These are phyloP conservation scores for Bursaphelenchus okinawaensis DNA, from an alignment of 2,888 invertebrate species.

Conservation along the genomic window DNA sequence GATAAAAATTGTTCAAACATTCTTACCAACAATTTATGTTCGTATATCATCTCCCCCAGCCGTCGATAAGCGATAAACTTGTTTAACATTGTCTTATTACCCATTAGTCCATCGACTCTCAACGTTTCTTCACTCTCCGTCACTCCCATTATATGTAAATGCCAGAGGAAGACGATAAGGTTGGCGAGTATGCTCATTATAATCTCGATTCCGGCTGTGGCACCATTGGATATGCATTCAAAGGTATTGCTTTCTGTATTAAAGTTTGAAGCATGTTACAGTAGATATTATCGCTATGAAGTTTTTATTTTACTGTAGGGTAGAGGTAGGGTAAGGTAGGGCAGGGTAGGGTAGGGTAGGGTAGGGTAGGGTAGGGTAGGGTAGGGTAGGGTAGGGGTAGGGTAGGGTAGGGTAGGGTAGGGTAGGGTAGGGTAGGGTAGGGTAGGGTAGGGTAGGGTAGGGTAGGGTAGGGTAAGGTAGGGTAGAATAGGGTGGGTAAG, in stretches of 20 bases:
- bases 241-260: constrained; percentile 73
- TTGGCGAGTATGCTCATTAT: constrained; percentile 83
- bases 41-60: constrained; percentile 41
- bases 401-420: too few species aligned
- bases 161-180: constrained; percentile 77
- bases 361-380: too few species aligned
- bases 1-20: too few species aligned
- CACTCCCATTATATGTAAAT: constrained; percentile 73
- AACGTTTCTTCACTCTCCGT: constrained; percentile 42
- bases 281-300: too few species aligned
- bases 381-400: too few species aligned
- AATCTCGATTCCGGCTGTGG: constrained; percentile 73
- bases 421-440: too few species aligned
- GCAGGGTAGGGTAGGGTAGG: too few species aligned
- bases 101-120: constrained; percentile 53
- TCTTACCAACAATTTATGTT: constrained; percentile 27
- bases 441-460: too few species aligned
- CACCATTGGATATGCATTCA: constrained; percentile 86
- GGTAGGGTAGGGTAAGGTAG: too few species aligned
- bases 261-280: constrained; percentile 3
- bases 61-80: constrained; percentile 58
- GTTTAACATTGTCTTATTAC: constrained; percentile 56
- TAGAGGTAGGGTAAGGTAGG: too few species aligned
- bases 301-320: too few species aligned
- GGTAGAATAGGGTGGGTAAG: too few species aligned